Evolutionary conservation across 1,140 invertebrate species (phyloP).

Genomic region (Apis dorsata): DNA sequence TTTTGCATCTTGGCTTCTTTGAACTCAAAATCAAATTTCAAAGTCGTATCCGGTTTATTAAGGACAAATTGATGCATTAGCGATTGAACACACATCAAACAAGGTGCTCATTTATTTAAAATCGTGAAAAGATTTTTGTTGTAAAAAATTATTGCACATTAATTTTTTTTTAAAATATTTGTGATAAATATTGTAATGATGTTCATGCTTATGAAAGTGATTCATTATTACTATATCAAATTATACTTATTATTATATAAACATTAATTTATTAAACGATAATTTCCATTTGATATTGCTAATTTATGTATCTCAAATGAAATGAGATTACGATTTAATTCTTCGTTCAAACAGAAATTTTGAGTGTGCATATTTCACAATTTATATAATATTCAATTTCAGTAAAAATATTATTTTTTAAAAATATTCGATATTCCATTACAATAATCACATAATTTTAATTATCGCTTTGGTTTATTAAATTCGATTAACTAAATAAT

Average conservation of each 20-base stretch:
- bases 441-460: too few species aligned
- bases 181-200: background rate
- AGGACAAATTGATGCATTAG: background rate
- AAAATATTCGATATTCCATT: too few species aligned
- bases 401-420: too few species aligned
- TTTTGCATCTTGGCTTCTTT: conserved; percentile 9
- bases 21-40: background rate
- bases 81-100: background rate
- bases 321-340: background rate
- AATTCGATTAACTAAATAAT: too few species aligned
- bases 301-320: background rate
- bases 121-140: background rate
- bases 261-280: background rate
- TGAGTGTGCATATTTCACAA: too few species aligned
- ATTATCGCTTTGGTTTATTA: too few species aligned
- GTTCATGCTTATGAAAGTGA: background rate
- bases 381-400: too few species aligned
- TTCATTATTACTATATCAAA: background rate
- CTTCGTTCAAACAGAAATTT: background rate
- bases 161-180: too few species aligned
- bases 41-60: background rate
- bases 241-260: background rate
- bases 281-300: background rate
- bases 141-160: background rate
- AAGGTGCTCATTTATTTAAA: background rate